These are phyloP conservation scores for Cheilosia scutellata DNA, from an alignment of 2,888 invertebrate species.

Conservation along the genomic window DNA sequence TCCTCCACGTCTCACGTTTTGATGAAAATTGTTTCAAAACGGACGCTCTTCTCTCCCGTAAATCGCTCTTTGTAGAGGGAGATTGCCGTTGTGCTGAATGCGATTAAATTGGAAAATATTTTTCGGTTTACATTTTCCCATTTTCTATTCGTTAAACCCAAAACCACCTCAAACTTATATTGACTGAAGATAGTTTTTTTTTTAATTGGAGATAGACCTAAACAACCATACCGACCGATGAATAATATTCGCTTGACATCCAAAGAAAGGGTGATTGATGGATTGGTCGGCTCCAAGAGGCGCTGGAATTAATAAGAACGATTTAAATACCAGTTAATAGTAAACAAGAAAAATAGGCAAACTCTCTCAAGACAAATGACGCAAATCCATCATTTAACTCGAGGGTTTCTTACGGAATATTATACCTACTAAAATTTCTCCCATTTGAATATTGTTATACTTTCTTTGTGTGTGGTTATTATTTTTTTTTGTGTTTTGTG, in stretches of 20 bases:
- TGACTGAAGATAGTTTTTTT: not conserved
- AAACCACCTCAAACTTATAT: not conserved
- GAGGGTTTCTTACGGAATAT: not conserved
- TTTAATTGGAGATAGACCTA: not conserved
- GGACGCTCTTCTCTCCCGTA: no score
- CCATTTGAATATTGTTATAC: not conserved
- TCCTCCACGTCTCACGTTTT: no score
- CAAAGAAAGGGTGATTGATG: not conserved
- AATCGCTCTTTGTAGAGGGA: no score
- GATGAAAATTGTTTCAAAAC: no score
- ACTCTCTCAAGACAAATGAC: not conserved
- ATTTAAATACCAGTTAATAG: not conserved
- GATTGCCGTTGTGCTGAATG: no score
- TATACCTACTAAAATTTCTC: not conserved
- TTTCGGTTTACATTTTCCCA: no score
- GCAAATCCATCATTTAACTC: not conserved
- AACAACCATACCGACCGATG: not conserved
- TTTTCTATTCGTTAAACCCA: not conserved
- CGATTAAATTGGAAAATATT: no score
- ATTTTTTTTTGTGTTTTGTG: no score
- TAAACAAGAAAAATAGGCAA: not conserved
- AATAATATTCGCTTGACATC: not conserved
- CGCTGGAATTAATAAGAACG: not conserved
- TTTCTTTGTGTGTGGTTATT: no score
- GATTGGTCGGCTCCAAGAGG: not conserved